These are phyloP conservation scores for Eolophus roseicapilla DNA, from an alignment of 2,113 vertebrate genomes.

Conservation along the genomic window DNA sequence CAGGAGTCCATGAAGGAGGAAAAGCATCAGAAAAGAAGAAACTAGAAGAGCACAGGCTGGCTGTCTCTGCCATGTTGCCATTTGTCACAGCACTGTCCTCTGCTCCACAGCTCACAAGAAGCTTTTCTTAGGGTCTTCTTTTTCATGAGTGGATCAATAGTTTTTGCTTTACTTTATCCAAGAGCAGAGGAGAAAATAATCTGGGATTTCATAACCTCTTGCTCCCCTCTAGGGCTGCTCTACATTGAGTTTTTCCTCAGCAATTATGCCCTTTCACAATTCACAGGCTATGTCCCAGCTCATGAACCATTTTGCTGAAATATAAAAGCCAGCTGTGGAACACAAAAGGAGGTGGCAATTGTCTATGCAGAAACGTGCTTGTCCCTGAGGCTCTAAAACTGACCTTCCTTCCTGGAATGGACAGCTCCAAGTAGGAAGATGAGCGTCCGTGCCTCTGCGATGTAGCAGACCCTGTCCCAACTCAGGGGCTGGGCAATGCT, in stretches of 20 bases:
- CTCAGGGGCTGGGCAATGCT: neutral
- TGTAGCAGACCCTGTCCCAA: neutral
- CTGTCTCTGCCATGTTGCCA: neutral
- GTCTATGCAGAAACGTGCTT: neutral
- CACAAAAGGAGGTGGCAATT: neutral
- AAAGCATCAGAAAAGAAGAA: neutral
- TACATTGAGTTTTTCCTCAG: neutral
- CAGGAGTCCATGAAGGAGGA: rapidly evolving
- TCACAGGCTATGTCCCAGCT: neutral
- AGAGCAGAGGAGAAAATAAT: neutral
- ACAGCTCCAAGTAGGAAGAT: neutral
- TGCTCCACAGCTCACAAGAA: neutral
- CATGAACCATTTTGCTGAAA: neutral
- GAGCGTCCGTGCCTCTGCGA: rapidly evolving
- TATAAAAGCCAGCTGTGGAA: neutral
- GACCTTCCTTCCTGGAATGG: neutral
- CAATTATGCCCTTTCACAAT: neutral
- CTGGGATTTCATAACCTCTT: neutral
- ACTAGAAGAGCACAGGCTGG: neutral
- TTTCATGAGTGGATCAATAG: neutral
- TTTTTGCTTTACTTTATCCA: neutral
- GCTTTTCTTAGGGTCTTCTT: neutral
- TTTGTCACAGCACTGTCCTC: neutral
- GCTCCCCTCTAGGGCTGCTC: neutral
- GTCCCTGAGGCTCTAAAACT: neutral